Conservation (phyloP, 35 echinoderm and acorn worm genomes). For the Acanthaster planci region DNA sequence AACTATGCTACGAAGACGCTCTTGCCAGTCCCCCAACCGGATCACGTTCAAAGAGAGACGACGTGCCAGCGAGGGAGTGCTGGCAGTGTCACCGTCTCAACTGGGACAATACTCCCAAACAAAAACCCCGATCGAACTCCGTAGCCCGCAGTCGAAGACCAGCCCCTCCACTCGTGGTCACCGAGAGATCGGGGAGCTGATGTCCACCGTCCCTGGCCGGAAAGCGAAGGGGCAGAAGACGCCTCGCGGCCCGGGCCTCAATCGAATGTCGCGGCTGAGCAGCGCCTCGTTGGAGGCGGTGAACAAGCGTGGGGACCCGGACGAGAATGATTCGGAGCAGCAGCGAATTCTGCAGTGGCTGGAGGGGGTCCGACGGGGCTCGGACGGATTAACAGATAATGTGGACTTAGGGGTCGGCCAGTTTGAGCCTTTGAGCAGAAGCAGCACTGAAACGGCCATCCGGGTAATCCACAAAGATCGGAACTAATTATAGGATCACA, state of each 20-base stretch:
- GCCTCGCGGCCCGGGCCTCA: background rate
- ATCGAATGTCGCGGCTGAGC: background rate
- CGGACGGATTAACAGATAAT: background rate
- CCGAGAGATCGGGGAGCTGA: background rate
- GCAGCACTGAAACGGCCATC: constrained; percentile 2
- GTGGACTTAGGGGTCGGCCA: background rate
- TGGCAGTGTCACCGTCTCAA: background rate
- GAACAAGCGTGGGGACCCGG: background rate
- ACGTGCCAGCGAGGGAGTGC: constrained; percentile 3
- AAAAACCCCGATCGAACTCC: background rate
- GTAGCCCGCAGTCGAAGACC: background rate
- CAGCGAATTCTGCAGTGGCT: background rate
- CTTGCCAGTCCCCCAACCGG: constrained; percentile 3
- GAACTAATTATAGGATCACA: too few relatives aligned
- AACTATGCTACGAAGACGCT: background rate
- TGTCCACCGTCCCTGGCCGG: background rate
- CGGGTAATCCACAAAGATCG: constrained; percentile 5
- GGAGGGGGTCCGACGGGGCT: background rate
- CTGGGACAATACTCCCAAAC: background rate
- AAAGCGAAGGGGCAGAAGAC: background rate
- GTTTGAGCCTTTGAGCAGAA: background rate
- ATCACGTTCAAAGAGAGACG: background rate
- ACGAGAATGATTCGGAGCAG: background rate
- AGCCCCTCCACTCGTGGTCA: background rate
- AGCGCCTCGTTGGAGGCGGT: background rate